Evolutionary conservation across 2,888 invertebrate species (phyloP), one percentile per base, ranked within the genome.

Genomic region (Tineola bisselliella): DNA sequence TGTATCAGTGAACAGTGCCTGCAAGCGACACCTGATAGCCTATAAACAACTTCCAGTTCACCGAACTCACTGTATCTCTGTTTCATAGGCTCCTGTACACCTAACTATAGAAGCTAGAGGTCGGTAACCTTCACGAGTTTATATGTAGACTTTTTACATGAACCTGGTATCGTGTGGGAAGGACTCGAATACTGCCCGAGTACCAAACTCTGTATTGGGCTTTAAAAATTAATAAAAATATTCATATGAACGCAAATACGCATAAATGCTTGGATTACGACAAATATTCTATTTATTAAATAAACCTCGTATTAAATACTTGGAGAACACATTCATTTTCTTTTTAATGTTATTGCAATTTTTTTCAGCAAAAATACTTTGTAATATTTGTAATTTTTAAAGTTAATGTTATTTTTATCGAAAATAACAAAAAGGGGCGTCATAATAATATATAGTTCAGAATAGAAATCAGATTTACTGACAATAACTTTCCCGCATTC

Each of bases 11-110:
- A 13, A 56, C 56, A n/a, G 56, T 2, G 25, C 25, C 30, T 48
- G 48, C 48, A 56, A 56, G n/a, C 25, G 25, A 56, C 25, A 56
- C 56, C 56, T 25, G 56, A 56, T 56, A 56, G 56, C 56, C 13
- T 17, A 18, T 30, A 56, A 13, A 58, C 33, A 31, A 54, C 33
- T 58, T 58, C 58, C 58, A 33, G 33, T 58, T 58, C 58, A 19
- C 17, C 33, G 33, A 58, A 15, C 33, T 56, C 30, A 13, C 25
- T 56, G 11, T 56, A 30, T 38, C 38, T 38, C 10, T 12, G 38
- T 38, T 18, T 48, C 15, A 18, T 18, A 48, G 18, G 15, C 48
- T 48, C 17, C 48, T 48, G n/a, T 48, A 48, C 38, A 38, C 38
- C 38, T 38, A 38, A 12, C 38, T 38, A 38, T 38, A 38, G 38